Conservation (phyloP, 2,113 vertebrate genomes). For the Pollachius pollachius region DNA sequence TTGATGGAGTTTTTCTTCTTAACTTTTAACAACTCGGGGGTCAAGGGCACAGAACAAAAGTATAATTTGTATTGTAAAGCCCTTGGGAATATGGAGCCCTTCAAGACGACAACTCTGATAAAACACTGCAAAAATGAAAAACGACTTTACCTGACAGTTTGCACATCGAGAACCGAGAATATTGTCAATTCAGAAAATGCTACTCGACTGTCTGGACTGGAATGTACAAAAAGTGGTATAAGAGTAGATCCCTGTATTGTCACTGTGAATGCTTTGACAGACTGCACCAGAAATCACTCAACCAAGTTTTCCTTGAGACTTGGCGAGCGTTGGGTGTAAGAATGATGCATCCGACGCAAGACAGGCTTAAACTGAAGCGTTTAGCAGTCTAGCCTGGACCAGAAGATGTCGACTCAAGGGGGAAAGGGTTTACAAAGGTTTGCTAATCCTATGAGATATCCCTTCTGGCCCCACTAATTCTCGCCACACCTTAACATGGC, state of each 20-base stretch:
- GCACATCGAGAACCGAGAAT: neutral
- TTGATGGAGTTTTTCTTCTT: too few species aligned
- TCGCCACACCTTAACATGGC: too few species aligned
- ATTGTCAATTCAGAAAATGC: conserved; percentile 23
- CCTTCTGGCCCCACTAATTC: too few species aligned
- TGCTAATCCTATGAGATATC: too few species aligned
- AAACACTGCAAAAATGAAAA: too few species aligned
- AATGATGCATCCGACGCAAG: conserved; percentile 34
- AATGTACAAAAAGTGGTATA: conserved; percentile 37
- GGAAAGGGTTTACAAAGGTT: too few species aligned
- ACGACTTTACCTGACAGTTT: too few species aligned
- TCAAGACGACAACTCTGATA: too few species aligned
- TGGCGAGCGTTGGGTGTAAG: conserved; percentile 18
- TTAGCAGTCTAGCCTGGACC: neutral
- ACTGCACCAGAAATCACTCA: conserved; percentile 38
- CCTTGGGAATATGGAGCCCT: too few species aligned
- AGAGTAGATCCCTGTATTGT: conserved; percentile 48
- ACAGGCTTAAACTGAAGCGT: conserved; percentile 2
- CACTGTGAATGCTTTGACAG: conserved; percentile 34
- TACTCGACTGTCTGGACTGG: conserved; percentile 35
- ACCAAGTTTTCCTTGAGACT: conserved; percentile 27
- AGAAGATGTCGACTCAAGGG: neutral
- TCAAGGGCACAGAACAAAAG: too few species aligned
- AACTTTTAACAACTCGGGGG: too few species aligned
- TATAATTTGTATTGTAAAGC: too few species aligned